Evolutionary conservation across 2,113 vertebrate genomes (phyloP), one percentile per base, ranked within the genome.

Genomic region (Semnornis frantzii): DNA sequence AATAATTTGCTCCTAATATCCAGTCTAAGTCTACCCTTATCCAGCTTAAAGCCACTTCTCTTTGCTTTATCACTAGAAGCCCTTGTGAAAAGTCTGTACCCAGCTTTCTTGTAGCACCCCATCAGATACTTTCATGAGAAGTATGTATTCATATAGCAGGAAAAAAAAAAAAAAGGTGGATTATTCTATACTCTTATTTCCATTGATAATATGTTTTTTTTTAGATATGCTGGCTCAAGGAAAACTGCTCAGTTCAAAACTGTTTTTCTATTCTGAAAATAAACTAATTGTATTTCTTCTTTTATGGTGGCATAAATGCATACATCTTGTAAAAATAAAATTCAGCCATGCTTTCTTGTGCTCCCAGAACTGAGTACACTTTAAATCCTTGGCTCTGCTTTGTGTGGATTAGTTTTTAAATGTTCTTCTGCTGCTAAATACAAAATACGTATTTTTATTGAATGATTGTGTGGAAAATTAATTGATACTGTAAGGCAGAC

Each of bases 211-310:
- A 27, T 94, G 58, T 85, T 97, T 63, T 95, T 95, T 91, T 63
- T 92, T 90, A 88, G 63, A 31, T 87, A 16, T 83, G 55, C 63
- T 92, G 89, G 25, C 65, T 82, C 1, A 0, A 20, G 93, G 86
- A 90, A 93, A 89, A 78, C 46, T 46, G 37, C 52, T 94, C 71
- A 93, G 3, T 25, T 70, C 79, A 94, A 89, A 93, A 86, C 46
- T 90, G 85, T 63, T 75, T 86, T 87, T 87, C 72, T 90, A 59
- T 58, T 60, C 68, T 71, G 57, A 78, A 93, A 95, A 96, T 90
- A 87, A 96, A 94, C 94, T 95, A 68, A 73, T 64, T 87, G 90
- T 63, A 39, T 85, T 91, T 92, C 72, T 92, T 50, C 52, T 88
- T 91, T 93, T 66, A 82, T 15, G 9, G 25, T 79, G 59, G 54